Evolutionary conservation across 2,113 vertebrate genomes (phyloP), one percentile per base, ranked within the genome.

Genomic region (Hippocampus comes): DNA sequence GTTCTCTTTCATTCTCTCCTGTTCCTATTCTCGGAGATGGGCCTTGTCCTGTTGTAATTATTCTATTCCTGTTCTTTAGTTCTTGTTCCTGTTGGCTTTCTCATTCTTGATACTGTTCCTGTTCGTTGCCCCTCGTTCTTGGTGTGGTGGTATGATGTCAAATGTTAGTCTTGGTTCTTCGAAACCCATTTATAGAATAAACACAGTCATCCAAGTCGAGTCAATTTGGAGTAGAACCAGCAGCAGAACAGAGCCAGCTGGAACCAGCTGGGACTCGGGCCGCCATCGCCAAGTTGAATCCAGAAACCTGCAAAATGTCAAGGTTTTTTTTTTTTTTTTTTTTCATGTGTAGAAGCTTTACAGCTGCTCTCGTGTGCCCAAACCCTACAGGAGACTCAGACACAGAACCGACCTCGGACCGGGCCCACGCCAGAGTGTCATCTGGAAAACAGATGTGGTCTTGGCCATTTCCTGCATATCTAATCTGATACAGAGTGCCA

Each of bases 371-470:
- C 5, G 57, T 17, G 14, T 17, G 55, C n/a, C 25, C 23, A 5
- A 41, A 41, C 6, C 30, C 34, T 23, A 21, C 41, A 14, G 11
- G 10, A 43, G 12, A 5, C 63, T 10, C 20, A n/a, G 63, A 43
- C 11, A 1, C 59, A 34, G 61, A 48, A 25, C n/a, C 23, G n/a
- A 25, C 0, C 42, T 9, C 63, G 2, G 11, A 41, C 41, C 5
- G 23, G 25, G n/a, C 56, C 25, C 57, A 27, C 25, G 59, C 27
- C 59, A 7, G 23, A 59, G 21, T n/a, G 3, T 4, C 64, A 66
- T 66, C 64, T 66, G 64, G 64, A 48, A 7, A 48, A 48, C 64
- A 66, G 64, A 66, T 66, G 64, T 25, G 42, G 18, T 25, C 14
- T 66, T 17, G 43, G 64, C 64, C 14, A 25, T 23, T 46, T 66